Evolutionary conservation across 2,113 vertebrate species (phyloP).

Genomic region (Myotis davidii): DNA sequence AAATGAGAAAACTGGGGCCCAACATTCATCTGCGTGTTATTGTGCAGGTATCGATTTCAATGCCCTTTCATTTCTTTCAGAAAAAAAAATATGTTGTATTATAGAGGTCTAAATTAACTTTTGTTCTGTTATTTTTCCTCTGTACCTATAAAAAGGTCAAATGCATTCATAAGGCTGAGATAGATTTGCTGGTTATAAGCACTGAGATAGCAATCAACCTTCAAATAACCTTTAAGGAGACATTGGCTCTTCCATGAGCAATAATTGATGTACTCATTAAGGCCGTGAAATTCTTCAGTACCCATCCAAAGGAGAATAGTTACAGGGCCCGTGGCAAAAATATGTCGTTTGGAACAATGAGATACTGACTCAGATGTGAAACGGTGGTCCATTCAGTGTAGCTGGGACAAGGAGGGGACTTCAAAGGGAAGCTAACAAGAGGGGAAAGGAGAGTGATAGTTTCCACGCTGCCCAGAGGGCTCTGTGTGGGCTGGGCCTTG

Average conservation of each 20-base stretch:
- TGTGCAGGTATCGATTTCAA: slow-evolving; percentile 97
- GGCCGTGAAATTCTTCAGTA: slow-evolving; percentile 75
- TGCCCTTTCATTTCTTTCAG: slow-evolving; percentile 97
- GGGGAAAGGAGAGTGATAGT: not conserved
- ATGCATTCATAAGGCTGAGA: slow-evolving; percentile 96
- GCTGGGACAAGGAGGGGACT: not conserved
- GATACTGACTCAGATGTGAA: slow-evolving; percentile 68
- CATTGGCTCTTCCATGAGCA: slow-evolving; percentile 82
- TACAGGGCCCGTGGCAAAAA: slow-evolving; percentile 64
- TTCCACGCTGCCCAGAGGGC: not conserved
- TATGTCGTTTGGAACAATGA: slow-evolving; percentile 71
- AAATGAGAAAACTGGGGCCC: slow-evolving; percentile 95
- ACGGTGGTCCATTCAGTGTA: not conserved
- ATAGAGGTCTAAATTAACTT: slow-evolving; percentile 97
- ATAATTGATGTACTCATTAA: slow-evolving; percentile 91
- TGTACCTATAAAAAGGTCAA: slow-evolving; percentile 98
- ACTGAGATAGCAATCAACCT: slow-evolving; percentile 94
- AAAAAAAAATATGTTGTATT: slow-evolving; percentile 89
- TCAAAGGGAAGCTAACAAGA: not conserved
- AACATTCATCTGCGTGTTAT: slow-evolving; percentile 95
- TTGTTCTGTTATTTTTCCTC: slow-evolving; percentile 90
- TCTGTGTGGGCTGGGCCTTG: not conserved
- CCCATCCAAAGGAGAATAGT: slow-evolving; percentile 80
- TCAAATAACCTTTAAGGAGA: slow-evolving; percentile 93
- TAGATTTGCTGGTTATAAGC: slow-evolving; percentile 91